phyloP scores from a whole-genome alignment of 2,113 vertebrate species.

The Microcebus jonahi region DNA sequence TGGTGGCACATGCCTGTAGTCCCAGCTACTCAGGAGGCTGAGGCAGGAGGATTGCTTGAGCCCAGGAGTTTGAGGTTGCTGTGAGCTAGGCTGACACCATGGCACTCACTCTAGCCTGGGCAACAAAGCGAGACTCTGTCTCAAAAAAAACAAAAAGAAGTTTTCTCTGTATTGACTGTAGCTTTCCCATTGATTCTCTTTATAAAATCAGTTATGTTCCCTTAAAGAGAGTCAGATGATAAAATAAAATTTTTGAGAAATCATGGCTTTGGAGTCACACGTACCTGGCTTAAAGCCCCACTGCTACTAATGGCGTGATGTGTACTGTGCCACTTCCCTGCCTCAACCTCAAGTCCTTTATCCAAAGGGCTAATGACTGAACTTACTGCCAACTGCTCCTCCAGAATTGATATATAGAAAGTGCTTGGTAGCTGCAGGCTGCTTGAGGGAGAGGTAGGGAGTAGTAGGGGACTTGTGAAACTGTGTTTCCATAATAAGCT shows the following conservation, averaged over 20 bases:
- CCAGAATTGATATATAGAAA: not conserved
- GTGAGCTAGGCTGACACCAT: no score
- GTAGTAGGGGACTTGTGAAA: not conserved
- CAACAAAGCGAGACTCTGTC: no score
- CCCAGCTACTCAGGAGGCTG: no score
- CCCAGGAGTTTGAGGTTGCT: no score
- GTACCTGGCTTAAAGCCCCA: not conserved
- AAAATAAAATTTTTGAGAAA: not conserved
- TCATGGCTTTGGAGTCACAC: not conserved
- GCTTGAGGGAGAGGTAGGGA: fast-evolving
- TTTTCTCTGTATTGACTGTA: not conserved
- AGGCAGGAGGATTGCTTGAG: no score
- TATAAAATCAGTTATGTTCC: not conserved
- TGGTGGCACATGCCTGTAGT: no score
- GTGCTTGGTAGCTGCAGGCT: no score
- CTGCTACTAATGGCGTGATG: not conserved
- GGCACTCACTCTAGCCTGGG: no score
- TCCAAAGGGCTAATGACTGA: not conserved
- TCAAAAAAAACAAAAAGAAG: no score
- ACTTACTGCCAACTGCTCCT: not conserved
- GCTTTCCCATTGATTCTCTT: not conserved
- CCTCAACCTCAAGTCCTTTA: not conserved
- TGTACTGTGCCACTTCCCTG: no score
- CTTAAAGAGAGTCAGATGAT: not conserved
- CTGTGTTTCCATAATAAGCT: not conserved